Conservation (phyloP, 1,140 invertebrate genomes). For the Zaprionus davidi region DNA sequence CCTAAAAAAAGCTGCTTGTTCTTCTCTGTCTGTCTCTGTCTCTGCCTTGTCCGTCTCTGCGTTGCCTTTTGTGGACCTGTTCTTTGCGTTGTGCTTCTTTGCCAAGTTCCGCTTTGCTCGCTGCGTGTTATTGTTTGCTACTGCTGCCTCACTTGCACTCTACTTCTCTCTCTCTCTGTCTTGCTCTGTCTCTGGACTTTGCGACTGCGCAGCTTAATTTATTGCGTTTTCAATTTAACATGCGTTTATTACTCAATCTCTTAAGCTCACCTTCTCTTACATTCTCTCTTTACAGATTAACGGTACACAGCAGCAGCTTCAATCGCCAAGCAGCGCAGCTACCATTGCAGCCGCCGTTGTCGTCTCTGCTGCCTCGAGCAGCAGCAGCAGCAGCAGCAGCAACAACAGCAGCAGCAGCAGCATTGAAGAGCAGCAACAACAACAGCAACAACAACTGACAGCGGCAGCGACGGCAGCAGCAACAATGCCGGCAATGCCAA, state of each 20-base stretch:
- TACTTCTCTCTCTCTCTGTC: slow-evolving; percentile 15
- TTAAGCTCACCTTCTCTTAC: slow-evolving; percentile 8
- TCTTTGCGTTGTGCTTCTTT: slow-evolving; percentile 49
- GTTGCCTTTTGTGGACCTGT: slow-evolving; percentile 56
- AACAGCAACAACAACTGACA: slow-evolving; percentile 38
- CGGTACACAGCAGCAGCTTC: slow-evolving; percentile 74
- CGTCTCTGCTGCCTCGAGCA: slow-evolving; percentile 59
- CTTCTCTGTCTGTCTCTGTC: slow-evolving; percentile 14
- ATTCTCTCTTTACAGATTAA: slow-evolving; percentile 70
- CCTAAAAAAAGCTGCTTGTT: slow-evolving; percentile 42
- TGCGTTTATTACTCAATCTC: slow-evolving; percentile 10
- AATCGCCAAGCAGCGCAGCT: slow-evolving; percentile 58
- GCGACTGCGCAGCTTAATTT: slow-evolving; percentile 64
- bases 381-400: slow-evolving; percentile 28
- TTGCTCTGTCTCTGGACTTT: not conserved
- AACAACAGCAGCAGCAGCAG: slow-evolving; percentile 42
- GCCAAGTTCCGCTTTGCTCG: slow-evolving; percentile 51
- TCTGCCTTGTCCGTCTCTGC: not conserved
- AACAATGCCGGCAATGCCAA: slow-evolving; percentile 84
- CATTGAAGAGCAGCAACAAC: slow-evolving; percentile 34
- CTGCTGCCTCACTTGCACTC: slow-evolving; percentile 6
- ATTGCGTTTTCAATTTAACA: slow-evolving; percentile 59
- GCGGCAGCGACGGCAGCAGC: slow-evolving; percentile 55
- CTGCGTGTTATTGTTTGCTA: slow-evolving; percentile 33
- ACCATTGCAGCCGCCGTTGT: slow-evolving; percentile 56